Conservation (phyloP, 2,113 vertebrate genomes). For the Leucoraja erinaceus region DNA sequence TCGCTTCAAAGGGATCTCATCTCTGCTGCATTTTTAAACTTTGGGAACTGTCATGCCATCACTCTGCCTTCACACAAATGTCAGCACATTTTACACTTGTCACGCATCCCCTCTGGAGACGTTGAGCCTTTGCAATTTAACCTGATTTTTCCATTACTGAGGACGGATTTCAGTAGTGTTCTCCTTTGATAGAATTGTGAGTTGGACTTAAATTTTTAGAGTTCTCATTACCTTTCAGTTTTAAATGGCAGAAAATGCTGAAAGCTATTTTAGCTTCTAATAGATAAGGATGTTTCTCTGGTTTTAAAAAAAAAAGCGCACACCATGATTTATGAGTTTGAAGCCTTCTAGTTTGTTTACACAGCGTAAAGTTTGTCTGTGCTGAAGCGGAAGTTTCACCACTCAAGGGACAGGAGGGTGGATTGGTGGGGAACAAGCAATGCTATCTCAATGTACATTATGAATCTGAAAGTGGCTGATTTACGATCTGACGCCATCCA, state of each 20-base stretch:
- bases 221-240: slow-evolving; percentile 16
- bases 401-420: too few relatives aligned
- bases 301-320: not conserved
- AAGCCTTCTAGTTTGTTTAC: not conserved
- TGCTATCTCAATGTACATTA: too few relatives aligned
- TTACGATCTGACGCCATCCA: too few relatives aligned
- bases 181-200: not conserved
- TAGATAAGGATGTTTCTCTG: not conserved
- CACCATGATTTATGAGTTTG: not conserved
- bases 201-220: not conserved
- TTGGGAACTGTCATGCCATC: not conserved
- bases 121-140: slow-evolving; percentile 25
- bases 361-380: not conserved
- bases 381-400: too few relatives aligned
- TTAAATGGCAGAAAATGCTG: slow-evolving; percentile 15
- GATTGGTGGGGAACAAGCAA: too few relatives aligned
- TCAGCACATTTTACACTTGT: slow-evolving; percentile 24
- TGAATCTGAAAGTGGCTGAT: too few relatives aligned
- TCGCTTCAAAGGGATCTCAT: not conserved
- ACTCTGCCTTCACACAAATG: slow-evolving; percentile 15
- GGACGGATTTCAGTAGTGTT: not conserved
- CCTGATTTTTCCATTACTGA: slow-evolving; percentile 13
- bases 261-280: not conserved
- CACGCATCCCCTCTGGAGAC: not conserved
- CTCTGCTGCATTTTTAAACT: not conserved